Percentiles rank a stretch among this genome's conserved stretches.
These are phyloP conservation scores for Crossaster papposus DNA, from an alignment of 53 echinoderm and acorn worm genomes.

Conservation along the genomic window DNA sequence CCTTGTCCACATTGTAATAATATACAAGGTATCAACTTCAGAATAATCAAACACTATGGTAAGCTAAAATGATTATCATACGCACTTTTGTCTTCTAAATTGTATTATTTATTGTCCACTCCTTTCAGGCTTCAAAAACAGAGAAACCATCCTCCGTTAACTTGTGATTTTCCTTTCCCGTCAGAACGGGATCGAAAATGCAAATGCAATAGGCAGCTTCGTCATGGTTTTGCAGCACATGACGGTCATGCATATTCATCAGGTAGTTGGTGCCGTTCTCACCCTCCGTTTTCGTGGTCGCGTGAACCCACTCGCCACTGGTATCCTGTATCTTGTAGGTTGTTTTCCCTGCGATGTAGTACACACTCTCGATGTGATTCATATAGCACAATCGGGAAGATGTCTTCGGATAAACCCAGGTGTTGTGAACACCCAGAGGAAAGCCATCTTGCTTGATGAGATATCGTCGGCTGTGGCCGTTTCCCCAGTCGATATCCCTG, in stretches of 20 bases:
- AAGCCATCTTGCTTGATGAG: conserved; percentile 54
- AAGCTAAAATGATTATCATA: no score
- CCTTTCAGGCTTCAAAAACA: background rate
- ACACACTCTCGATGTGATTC: conserved; percentile 45
- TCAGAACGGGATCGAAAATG: conserved; percentile 53
- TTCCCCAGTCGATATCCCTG: conserved; percentile 42
- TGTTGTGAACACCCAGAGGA: conserved; percentile 39
- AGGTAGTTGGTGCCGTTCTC: conserved; percentile 36
- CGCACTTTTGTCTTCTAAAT: no score
- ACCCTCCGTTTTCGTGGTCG: background rate
- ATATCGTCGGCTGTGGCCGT: conserved; percentile 46
- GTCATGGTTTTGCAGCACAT: conserved; percentile 12
- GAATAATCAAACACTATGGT: no score
- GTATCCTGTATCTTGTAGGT: conserved; percentile 30
- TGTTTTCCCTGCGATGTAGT: conserved; percentile 27
- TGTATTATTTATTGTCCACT: background rate
- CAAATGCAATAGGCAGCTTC: conserved; percentile 35
- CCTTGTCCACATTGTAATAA: no score
- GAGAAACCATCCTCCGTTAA: conserved; percentile 13
- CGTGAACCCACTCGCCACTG: conserved; percentile 1
- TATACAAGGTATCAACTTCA: no score
- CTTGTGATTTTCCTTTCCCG: conserved; percentile 41
- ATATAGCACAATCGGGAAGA: conserved; percentile 9
- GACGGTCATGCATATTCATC: conserved; percentile 36
- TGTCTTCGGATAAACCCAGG: conserved; percentile 16